Percentiles rank a stretch among this genome's conserved stretches.
Evolutionary conservation across 2,113 vertebrate genomes (phyloP).

Genomic region (Chrysemys picta): DNA sequence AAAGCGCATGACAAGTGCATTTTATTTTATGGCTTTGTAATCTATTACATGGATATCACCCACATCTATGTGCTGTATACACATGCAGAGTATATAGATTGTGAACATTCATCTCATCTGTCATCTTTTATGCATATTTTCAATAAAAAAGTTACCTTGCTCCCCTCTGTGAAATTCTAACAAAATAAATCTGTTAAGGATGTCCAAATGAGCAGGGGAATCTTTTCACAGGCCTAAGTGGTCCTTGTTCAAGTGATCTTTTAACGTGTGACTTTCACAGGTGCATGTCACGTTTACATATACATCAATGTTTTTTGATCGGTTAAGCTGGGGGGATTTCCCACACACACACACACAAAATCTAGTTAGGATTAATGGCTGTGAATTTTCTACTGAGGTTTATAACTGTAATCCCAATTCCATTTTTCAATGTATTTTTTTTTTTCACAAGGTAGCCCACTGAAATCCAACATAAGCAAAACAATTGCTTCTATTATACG

Average conservation of each 20-base stretch:
- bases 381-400: background rate
- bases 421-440: rapidly evolving
- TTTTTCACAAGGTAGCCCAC: background rate
- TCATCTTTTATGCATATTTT: background rate
- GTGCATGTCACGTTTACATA: background rate
- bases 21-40: background rate
- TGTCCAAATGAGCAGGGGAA: background rate
- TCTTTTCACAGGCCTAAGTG: background rate
- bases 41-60: background rate
- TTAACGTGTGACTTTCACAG: background rate
- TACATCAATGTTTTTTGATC: slow-evolving; percentile 8
- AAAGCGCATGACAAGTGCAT: rapidly evolving
- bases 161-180: background rate
- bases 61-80: background rate
- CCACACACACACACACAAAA: background rate
- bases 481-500: background rate
- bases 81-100: background rate
- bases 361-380: background rate
- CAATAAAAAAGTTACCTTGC: background rate
- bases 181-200: background rate
- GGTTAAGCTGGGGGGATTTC: background rate
- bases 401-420: background rate
- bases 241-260: background rate
- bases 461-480: background rate
- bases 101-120: background rate